Percentiles rank a stretch among this genome's conserved stretches.
Conservation (phyloP, 23 tunicate genomes). For the Ascidia mentula region DNA sequence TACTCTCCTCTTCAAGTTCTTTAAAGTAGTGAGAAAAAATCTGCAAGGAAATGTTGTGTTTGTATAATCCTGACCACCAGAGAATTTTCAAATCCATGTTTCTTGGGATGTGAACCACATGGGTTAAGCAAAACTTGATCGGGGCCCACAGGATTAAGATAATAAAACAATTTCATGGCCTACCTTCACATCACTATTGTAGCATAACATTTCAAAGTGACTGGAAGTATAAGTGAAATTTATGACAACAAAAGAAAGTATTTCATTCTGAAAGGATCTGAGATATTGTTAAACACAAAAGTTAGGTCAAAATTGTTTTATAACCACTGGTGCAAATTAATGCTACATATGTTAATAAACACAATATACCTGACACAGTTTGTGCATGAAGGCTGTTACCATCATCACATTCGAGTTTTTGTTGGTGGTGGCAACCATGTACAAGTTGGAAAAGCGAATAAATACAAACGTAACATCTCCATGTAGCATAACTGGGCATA, state of each 20-base stretch:
- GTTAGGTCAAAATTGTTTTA: no score
- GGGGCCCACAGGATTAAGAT: no score
- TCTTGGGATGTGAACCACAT: no score
- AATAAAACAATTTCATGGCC: no score
- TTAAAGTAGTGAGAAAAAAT: constrained; percentile 92
- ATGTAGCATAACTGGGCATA: constrained; percentile 72
- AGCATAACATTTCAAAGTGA: no score
- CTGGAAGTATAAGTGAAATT: no score
- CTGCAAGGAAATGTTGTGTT: constrained; percentile 35
- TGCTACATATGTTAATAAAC: neutral
- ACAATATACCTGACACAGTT: constrained; percentile 67
- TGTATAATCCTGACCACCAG: no score
- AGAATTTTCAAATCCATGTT: no score
- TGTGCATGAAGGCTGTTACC: constrained; percentile 93
- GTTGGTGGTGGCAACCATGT: constrained; percentile 95
- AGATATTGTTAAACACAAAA: no score
- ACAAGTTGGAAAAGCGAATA: constrained; percentile 79
- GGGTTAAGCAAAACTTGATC: no score
- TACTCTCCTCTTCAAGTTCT: constrained; percentile 96
- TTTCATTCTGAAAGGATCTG: no score
- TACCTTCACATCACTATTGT: no score
- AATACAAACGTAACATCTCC: constrained; percentile 87
- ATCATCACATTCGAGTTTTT: constrained; percentile 94
- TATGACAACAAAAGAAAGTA: neutral
- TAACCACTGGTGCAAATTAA: neutral